These are phyloP conservation scores for Sander vitreus DNA, from an alignment of 2,113 vertebrate species.

Conservation along the genomic window DNA sequence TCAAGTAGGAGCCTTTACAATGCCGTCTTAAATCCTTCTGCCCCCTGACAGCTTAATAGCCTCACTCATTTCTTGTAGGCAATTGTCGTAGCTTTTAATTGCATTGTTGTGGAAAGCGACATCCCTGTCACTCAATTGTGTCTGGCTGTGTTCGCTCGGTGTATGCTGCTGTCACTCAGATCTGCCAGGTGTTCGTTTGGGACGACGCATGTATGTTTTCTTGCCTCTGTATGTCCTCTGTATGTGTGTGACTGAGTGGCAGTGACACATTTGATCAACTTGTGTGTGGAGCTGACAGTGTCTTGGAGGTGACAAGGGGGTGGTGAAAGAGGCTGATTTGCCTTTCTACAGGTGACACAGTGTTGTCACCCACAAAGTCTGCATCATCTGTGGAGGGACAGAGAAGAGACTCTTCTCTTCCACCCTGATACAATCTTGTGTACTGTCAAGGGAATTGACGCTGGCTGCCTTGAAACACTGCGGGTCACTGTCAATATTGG, in stretches of 20 bases:
- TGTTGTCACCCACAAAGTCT: constrained; percentile 42
- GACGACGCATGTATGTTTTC: background rate
- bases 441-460: constrained; percentile 60
- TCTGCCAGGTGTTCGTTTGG: constrained; percentile 52
- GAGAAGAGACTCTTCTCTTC: constrained; percentile 18
- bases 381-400: constrained; percentile 28
- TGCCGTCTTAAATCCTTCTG: constrained; percentile 66
- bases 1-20: constrained; percentile 56
- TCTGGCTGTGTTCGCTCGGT: constrained; percentile 24
- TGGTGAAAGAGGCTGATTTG: constrained; percentile 53
- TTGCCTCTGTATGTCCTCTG: background rate
- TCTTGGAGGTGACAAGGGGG: constrained; percentile 45
- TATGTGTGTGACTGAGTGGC: constrained; percentile 26
- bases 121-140: constrained; percentile 60
- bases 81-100: constrained; percentile 76
- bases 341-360: constrained; percentile 60
- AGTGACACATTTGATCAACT: constrained; percentile 71
- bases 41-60: constrained; percentile 67
- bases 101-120: constrained; percentile 62
- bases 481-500: constrained; percentile 51
- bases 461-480: constrained; percentile 9
- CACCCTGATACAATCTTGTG: constrained; percentile 44
- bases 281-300: constrained; percentile 24
- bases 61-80: constrained; percentile 50
- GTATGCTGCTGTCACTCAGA: constrained; percentile 55